A percentile compares a stretch with the other conserved stretches of the same genome.
These are phyloP conservation scores for Anthrax anthrax DNA, from an alignment of 2,888 invertebrate genomes.

Conservation along the genomic window DNA sequence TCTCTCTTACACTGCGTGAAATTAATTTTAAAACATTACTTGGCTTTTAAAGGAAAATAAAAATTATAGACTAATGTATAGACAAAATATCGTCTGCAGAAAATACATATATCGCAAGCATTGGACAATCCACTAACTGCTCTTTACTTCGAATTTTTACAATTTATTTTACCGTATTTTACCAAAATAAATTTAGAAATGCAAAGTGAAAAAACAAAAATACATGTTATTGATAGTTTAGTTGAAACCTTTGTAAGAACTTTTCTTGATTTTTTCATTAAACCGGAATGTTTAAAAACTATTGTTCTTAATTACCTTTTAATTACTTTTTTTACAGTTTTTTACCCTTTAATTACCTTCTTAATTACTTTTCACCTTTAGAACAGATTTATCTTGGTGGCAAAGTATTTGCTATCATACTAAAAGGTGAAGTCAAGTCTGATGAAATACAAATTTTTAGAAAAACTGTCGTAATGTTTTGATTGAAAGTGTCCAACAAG, in stretches of 20 bases:
- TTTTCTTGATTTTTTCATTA: not conserved
- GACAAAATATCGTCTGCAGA: not conserved
- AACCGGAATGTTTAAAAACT: not conserved
- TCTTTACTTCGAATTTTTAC: not conserved
- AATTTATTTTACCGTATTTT: not conserved
- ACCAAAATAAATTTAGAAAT: not conserved
- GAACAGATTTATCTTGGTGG: not conserved
- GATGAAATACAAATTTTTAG: not conserved
- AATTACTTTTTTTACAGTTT: too few species aligned
- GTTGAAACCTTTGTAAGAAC: not conserved
- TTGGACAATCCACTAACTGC: not conserved
- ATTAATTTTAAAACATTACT: not conserved
- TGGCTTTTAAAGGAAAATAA: not conserved
- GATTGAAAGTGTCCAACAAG: not conserved
- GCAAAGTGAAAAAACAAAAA: not conserved
- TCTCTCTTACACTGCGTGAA: not conserved
- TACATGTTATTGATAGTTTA: not conserved
- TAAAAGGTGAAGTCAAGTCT: not conserved
- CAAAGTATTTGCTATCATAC: not conserved
- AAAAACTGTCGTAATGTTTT: not conserved
- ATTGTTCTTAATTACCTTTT: not conserved
- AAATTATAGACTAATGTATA: not conserved
- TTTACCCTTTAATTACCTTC: too few species aligned
- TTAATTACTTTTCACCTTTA: not conserved
- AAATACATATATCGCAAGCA: not conserved